Evolutionary conservation across 2,797 vertebrate species (phyloP).

Genomic region (Capromys pilorides): DNA sequence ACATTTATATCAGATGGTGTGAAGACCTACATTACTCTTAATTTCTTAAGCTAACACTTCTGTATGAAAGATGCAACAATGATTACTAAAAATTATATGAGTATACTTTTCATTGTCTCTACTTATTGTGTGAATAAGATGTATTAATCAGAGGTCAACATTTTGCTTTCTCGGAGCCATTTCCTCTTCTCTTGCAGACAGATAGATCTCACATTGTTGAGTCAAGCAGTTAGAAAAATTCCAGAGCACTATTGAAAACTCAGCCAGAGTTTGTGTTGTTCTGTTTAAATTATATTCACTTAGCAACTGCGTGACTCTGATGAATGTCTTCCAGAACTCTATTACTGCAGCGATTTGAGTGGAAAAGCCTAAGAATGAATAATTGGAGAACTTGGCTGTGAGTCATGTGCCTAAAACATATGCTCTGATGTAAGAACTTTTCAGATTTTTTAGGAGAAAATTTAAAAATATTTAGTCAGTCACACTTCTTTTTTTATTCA

Average conservation of each 20-base stretch:
- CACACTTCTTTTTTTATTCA: no score
- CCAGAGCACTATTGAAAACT: neutral
- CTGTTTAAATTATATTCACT: slow-evolving; percentile 57
- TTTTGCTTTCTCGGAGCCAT: neutral
- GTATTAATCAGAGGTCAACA: neutral
- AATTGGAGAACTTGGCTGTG: neutral
- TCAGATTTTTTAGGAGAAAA: neutral
- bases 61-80: neutral
- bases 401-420: neutral
- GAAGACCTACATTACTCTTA: neutral
- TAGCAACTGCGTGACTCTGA: slow-evolving; percentile 37
- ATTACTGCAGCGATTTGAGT: neutral
- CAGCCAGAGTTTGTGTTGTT: neutral
- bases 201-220: neutral
- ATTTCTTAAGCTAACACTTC: neutral
- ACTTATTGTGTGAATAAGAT: neutral
- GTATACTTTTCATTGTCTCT: neutral
- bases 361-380: slow-evolving; percentile 33
- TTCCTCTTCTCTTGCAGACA: neutral
- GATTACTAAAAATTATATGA: neutral
- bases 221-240: neutral
- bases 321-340: slow-evolving; percentile 13
- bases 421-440: neutral
- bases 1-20: neutral
- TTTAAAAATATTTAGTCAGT: neutral